Percentiles rank a stretch among this genome's conserved stretches.
These are phyloP conservation scores for Dorcus parallelipipedus DNA, from an alignment of 2,888 invertebrate species.

Conservation along the genomic window DNA sequence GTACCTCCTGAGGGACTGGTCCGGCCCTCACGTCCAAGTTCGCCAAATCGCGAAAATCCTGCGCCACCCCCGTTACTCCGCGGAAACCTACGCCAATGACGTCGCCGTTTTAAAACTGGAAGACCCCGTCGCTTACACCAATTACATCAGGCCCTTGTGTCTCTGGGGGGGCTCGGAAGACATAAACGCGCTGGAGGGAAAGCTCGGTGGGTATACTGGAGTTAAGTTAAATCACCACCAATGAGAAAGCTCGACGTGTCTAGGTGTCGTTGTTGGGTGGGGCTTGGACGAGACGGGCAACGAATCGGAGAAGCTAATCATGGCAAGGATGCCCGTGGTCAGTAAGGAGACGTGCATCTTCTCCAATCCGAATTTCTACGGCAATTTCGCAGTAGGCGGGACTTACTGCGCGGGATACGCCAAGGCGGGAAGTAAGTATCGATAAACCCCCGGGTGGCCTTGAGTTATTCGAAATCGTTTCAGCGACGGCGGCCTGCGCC, in stretches of 20 bases:
- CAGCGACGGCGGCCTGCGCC: slow-evolving; percentile 58
- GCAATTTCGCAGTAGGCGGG: slow-evolving; percentile 56
- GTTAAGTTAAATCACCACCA: no score
- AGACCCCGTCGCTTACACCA: slow-evolving; percentile 35
- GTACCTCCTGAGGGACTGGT: slow-evolving; percentile 43
- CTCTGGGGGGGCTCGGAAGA: slow-evolving; percentile 36
- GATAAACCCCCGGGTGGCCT: no score
- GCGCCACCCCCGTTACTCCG: slow-evolving; percentile 40
- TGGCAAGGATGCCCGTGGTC: slow-evolving; percentile 60
- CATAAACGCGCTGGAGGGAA: slow-evolving; percentile 30
- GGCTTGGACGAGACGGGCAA: slow-evolving; percentile 59
- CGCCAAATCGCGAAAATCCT: slow-evolving; percentile 38
- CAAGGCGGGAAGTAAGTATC: slow-evolving; percentile 41
- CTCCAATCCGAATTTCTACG: slow-evolving; percentile 60
- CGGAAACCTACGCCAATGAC: slow-evolving; percentile 38
- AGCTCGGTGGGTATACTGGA: slow-evolving; percentile 25
- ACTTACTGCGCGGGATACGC: slow-evolving; percentile 52
- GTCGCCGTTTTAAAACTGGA: slow-evolving; percentile 40
- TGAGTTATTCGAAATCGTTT: neutral
- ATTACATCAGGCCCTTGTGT: slow-evolving; percentile 44
- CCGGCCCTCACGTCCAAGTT: slow-evolving; percentile 43
- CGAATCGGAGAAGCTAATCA: slow-evolving; percentile 56
- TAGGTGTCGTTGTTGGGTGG: slow-evolving; percentile 43
- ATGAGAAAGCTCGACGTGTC: no score
- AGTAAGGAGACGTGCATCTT: slow-evolving; percentile 58